These are phyloP conservation scores for Psilopsiagon aymara DNA, from an alignment of 2,113 vertebrate species.

Conservation along the genomic window DNA sequence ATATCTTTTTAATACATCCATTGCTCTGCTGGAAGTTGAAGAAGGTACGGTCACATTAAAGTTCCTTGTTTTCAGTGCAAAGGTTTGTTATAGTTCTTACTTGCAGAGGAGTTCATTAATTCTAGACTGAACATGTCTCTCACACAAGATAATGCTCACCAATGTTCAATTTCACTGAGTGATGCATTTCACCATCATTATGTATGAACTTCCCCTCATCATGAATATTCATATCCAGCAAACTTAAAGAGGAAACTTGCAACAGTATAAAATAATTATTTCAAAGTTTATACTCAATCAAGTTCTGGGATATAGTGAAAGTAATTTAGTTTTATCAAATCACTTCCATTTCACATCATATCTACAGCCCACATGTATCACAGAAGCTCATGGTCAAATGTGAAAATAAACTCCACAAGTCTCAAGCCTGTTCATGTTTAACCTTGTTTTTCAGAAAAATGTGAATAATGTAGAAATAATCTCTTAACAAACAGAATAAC, in stretches of 20 bases:
- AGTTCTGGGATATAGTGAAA: neutral
- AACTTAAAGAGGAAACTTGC: neutral
- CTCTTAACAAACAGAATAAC: neutral
- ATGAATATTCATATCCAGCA: neutral
- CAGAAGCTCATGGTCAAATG: neutral
- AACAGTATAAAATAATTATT: neutral
- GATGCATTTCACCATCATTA: neutral
- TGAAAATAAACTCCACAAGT: neutral
- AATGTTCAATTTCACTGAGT: neutral
- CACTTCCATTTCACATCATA: neutral
- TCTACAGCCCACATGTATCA: accelerated
- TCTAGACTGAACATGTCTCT: neutral
- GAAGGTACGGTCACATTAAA: neutral
- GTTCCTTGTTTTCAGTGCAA: neutral
- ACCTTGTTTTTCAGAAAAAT: neutral
- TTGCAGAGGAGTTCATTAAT: neutral
- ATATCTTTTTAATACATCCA: neutral
- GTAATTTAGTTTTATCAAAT: neutral
- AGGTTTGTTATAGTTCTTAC: neutral
- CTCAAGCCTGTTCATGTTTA: neutral
- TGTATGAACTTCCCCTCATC: neutral
- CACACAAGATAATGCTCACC: neutral
- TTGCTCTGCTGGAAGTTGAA: neutral
- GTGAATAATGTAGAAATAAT: neutral
- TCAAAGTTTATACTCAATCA: neutral